Evolutionary conservation across 2,113 vertebrate genomes (phyloP).

Genomic region (Zosterops pallidus): DNA sequence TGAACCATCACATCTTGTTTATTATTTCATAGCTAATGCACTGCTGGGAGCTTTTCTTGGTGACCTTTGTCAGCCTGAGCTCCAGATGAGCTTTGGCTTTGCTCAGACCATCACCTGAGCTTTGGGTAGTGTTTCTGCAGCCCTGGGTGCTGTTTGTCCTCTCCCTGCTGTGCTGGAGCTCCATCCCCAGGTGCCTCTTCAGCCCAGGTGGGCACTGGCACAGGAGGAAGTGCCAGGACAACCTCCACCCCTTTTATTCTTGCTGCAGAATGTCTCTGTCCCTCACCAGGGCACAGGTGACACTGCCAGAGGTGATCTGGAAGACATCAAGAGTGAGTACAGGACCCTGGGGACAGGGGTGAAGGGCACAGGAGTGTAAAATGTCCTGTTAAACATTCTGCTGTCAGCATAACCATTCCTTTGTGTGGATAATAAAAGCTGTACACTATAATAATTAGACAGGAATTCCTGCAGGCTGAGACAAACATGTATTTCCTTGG

Average conservation of each 20-base stretch:
- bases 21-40: background rate
- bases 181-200: rapidly evolving
- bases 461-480: background rate
- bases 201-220: background rate
- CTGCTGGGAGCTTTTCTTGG: background rate
- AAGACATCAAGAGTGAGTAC: background rate
- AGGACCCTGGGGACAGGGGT: background rate
- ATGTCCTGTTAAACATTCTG: background rate
- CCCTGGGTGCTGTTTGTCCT: background rate
- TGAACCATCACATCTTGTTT: background rate
- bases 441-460: background rate
- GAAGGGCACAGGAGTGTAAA: background rate
- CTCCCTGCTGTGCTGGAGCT: background rate
- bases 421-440: background rate
- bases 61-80: background rate
- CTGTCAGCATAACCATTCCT: background rate
- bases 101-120: background rate
- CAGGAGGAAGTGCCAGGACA: background rate
- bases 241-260: background rate
- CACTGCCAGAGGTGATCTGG: background rate
- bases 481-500: background rate
- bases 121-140: background rate
- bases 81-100: background rate
- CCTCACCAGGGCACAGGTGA: background rate
- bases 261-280: background rate